Evolutionary conservation across 2,797 vertebrate species (phyloP), one percentile per base, ranked within the genome.

Genomic region (Phrynocephalus guinanensis): DNA sequence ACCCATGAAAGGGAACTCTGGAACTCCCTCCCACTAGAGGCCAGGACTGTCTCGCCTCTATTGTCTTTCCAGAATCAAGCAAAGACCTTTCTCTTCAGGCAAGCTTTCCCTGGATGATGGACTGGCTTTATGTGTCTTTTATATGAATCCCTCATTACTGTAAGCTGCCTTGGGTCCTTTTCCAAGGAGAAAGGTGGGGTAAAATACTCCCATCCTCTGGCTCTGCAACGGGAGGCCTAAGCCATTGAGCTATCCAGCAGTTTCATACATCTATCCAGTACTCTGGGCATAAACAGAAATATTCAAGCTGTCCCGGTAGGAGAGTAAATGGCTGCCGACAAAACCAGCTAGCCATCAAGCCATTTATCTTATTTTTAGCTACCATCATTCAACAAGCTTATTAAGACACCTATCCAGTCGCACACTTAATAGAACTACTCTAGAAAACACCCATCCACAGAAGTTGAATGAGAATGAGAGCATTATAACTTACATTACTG

Each of bases 241-340:
- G 38, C 38, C 38, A 38, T 38, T 38, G 38, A 38, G 38, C 38
- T 38, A 38, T 38, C 82, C 88, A 85, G 80, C 52, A 85, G 24
- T 91, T 94, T 83, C 91, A 83, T 75, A 88, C 89, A 76, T 83
- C 24, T 1, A 5, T 38, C 89, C 87, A 83, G 76, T 4, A 11
- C 67, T 50, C 86, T 92, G 87, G 92, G 87, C 92, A 92, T 86
- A 90, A 71, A 90, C 90, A 85, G 89, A 92, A 91, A 93, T 91
- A 92, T 91, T 86, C 0, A 1, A 68, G 30, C 86, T 94, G 72
- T 85, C 86, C 92, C 90, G 50, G 79, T 90, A 92, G 85, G 93
- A 93, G 92, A 94, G 93, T 95, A 95, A 95, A 96, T 94, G 38
- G 95, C 85, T 91, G 91, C 92, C 91, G 92, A 90, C 92, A 94